A percentile compares a stretch with the other conserved stretches of the same genome.
phyloP scores from a whole-genome alignment of 2,113 vertebrate species.

The Rhynchomys soricoides region DNA sequence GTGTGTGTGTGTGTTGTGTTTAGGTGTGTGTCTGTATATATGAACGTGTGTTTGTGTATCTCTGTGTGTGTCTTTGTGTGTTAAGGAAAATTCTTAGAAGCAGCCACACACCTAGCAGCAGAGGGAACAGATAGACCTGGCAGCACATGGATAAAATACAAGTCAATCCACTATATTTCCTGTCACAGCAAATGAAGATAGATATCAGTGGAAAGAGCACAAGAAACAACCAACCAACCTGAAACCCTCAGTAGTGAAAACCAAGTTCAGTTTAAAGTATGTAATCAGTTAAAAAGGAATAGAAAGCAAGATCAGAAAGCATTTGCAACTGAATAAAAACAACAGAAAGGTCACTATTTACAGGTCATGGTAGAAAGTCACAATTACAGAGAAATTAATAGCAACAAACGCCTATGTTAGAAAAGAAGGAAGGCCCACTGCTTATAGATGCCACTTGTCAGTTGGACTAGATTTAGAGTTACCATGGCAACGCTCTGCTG shows the following conservation, averaged over 20 bases:
- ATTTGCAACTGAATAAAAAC: neutral
- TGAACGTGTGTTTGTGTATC: too few species aligned
- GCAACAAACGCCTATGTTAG: neutral
- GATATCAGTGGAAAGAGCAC: neutral
- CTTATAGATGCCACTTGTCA: neutral
- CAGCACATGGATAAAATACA: neutral
- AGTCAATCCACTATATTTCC: neutral
- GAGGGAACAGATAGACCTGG: neutral
- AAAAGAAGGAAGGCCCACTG: neutral
- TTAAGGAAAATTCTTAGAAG: neutral
- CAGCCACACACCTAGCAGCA: neutral
- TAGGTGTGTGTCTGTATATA: neutral
- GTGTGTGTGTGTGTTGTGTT: neutral
- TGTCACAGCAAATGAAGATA: neutral
- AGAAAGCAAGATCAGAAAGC: neutral
- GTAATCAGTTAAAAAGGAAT: neutral
- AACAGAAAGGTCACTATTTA: neutral
- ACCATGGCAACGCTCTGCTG: neutral
- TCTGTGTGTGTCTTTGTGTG: neutral
- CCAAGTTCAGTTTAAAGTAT: neutral
- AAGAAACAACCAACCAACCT: neutral
- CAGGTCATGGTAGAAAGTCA: neutral
- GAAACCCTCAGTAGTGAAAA: neutral
- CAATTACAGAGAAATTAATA: neutral
- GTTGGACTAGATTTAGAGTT: neutral